Percentiles rank a stretch among this genome's conserved stretches.
Evolutionary conservation across 1,140 invertebrate species (phyloP).

Genomic region (Bombus superbus): DNA sequence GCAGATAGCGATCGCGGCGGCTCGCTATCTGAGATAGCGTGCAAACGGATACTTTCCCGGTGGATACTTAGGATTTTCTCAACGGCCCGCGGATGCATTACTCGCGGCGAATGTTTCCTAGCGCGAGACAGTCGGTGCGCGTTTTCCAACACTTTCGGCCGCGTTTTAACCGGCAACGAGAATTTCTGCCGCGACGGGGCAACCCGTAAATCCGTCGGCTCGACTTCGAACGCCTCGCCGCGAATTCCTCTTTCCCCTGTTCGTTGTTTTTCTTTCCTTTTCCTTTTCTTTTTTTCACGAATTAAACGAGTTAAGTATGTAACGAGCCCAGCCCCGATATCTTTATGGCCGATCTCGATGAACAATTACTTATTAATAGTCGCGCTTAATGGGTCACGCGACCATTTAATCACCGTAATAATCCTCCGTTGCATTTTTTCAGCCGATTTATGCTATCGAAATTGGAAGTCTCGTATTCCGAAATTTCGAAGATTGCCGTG

Average conservation of each 20-base stretch:
- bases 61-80: slow-evolving; percentile 64
- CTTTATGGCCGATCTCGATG: slow-evolving; percentile 13
- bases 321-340: slow-evolving; percentile 11
- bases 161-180: not conserved
- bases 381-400: slow-evolving; percentile 15
- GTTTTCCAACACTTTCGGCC: slow-evolving; percentile 61
- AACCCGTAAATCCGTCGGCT: slow-evolving; percentile 26
- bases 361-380: slow-evolving; percentile 37
- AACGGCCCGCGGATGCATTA: slow-evolving; percentile 62
- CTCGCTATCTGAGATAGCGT: slow-evolving; percentile 49
- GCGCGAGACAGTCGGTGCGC: slow-evolving; percentile 54
- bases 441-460: not conserved
- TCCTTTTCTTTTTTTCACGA: not conserved
- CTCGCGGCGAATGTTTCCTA: slow-evolving; percentile 59
- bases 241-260: not conserved
- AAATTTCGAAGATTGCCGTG: not conserved
- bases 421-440: not conserved
- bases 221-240: not conserved
- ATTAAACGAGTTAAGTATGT: not conserved
- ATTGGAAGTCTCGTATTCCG: not conserved
- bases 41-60: slow-evolving; percentile 60
- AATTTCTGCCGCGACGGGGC: not conserved
- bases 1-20: slow-evolving; percentile 19
- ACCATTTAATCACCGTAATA: slow-evolving; percentile 3
- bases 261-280: not conserved